Evolutionary conservation across 2,113 vertebrate species (phyloP), one percentile per base, ranked within the genome.

Genomic region (Salvelinus alpinus): DNA sequence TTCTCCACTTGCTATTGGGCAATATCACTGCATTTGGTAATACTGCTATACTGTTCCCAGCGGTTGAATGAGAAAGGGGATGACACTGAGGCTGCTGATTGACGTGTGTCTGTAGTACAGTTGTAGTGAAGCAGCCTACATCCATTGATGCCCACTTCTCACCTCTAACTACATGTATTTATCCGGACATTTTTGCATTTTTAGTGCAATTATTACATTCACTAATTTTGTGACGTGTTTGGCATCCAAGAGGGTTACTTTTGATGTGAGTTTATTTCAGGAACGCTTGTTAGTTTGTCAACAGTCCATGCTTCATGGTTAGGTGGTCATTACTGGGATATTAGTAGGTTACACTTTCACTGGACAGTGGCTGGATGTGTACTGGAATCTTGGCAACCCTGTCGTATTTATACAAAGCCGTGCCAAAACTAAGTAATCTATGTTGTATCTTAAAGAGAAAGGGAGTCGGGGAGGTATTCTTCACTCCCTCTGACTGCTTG

Each of bases 1-100:
- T 62, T 47, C 57, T 71, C 16, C 78, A n/a, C 66, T 78, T 77
- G 82, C 84, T 67, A 90, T 94, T 94, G 91, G 89, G 82, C 81
- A 86, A 89, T 79, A 34, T 85, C 79, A n/a, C 18, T 77, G 2
- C 5, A 8, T 62, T 62, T 72, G 69, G 77, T 54, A 67, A 59
- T 34, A 70, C 82, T 51, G 71, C 69, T 44, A 81, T 54, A 51
- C 74, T 77, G 67, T 86, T 82, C 84, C 87, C 77, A 86, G 82
- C 64, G 71, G 86, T 88, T 88, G 80, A 82, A 76, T 62, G 82
- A 77, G 70, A 78, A 71, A 76, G 31, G 54, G 65, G 75, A 29
- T 72, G 76, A 80, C 48, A 82, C 16, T 73, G 6, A 27, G 18
- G 11, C 20, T 34, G 20, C 31, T 64, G 20, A 14, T 14, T 25